A percentile compares a stretch with the other conserved stretches of the same genome.
phyloP scores from a whole-genome alignment of 2,797 vertebrate species.

The Perodicticus potto region DNA sequence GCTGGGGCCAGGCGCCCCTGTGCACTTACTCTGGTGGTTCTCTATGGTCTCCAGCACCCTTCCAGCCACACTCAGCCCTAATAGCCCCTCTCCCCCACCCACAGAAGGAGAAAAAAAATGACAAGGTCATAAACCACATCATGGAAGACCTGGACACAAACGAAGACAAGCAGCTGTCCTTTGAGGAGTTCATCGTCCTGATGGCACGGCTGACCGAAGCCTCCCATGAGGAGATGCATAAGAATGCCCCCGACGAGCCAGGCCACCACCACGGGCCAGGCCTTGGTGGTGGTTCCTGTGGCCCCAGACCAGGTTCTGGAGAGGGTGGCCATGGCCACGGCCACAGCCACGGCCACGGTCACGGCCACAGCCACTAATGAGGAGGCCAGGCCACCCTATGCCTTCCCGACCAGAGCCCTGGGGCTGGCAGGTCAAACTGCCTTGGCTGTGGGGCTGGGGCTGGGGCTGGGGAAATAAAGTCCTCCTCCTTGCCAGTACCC shows the following conservation, averaged over 20 bases:
- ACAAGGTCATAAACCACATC: fast-evolving
- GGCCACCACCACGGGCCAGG: conserved; percentile 68
- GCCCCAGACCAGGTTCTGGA: neutral
- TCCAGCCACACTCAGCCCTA: neutral
- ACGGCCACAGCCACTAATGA: neutral
- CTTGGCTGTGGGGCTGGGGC: neutral
- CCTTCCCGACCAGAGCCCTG: neutral
- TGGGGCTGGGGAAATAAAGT: conserved; percentile 63
- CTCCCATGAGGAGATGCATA: conserved; percentile 77
- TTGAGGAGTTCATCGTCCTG: conserved; percentile 72
- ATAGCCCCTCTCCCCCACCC: neutral
- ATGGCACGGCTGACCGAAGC: neutral
- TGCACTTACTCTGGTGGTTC: neutral
- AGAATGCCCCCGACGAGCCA: neutral
- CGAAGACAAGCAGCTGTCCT: conserved; percentile 55
- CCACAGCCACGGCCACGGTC: neutral
- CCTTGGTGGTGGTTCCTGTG: neutral
- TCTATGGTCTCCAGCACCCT: neutral
- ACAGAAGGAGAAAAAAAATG: neutral
- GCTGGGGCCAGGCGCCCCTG: neutral
- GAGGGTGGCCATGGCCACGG: neutral
- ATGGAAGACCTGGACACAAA: conserved; percentile 80
- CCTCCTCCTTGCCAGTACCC: neutral
- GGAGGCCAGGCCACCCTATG: neutral
- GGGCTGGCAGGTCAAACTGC: neutral